These are phyloP conservation scores for Choloepus didactylus DNA, from an alignment of 2,797 vertebrate species.

Conservation along the genomic window DNA sequence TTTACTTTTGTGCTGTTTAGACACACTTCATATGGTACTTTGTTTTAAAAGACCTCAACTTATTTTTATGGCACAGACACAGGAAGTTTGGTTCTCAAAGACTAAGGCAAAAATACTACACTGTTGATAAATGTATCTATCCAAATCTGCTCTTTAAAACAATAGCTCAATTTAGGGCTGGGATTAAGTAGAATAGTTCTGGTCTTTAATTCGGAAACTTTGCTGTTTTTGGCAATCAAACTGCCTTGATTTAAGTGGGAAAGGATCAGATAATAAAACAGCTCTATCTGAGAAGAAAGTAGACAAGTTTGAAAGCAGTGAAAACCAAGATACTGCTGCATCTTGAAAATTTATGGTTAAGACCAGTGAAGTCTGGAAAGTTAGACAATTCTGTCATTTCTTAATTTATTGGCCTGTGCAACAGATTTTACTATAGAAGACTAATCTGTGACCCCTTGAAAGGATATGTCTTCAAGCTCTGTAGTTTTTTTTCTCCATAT, in stretches of 20 bases:
- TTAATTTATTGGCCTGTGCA: conserved; percentile 60
- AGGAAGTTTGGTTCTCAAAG: conserved; percentile 72
- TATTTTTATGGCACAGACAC: conserved; percentile 74
- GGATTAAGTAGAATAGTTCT: background rate
- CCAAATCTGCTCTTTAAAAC: conserved; percentile 61
- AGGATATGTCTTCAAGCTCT: conserved; percentile 33
- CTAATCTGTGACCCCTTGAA: conserved; percentile 53
- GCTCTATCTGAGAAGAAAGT: conserved; percentile 55
- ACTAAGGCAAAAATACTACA: conserved; percentile 62
- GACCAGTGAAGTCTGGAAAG: conserved; percentile 65
- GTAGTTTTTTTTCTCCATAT: background rate
- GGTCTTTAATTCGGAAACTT: conserved; percentile 59
- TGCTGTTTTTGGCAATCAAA: conserved; percentile 41
- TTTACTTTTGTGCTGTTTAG: conserved; percentile 78
- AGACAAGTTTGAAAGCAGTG: conserved; percentile 30
- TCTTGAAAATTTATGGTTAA: conserved; percentile 73
- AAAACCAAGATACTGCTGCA: conserved; percentile 63
- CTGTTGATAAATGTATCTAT: conserved; percentile 19
- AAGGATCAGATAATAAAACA: conserved; percentile 68
- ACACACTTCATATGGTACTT: conserved; percentile 77
- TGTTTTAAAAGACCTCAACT: conserved; percentile 73
- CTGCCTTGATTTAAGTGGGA: conserved; percentile 61
- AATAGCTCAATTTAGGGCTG: background rate
- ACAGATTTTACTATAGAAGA: conserved; percentile 69
- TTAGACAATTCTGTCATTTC: background rate